phyloP scores from a whole-genome alignment of 2,797 vertebrate species.

The Lophura swinhoii region DNA sequence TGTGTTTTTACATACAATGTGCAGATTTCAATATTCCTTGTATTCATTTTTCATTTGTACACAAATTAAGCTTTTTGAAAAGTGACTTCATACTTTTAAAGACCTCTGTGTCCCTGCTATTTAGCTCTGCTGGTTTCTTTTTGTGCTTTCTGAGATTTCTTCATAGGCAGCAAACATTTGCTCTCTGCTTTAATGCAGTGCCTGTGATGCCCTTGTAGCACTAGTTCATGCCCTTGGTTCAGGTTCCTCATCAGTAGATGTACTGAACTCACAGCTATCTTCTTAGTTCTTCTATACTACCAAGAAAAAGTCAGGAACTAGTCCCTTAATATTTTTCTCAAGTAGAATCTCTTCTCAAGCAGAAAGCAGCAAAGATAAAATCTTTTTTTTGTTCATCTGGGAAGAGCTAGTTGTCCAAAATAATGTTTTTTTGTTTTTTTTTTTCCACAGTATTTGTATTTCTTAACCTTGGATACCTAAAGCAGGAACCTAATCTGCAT shows the following conservation, averaged over 20 bases:
- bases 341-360: background rate
- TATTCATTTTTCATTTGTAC: background rate
- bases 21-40: background rate
- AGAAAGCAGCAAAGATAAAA: background rate
- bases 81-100: background rate
- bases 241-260: background rate
- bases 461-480: background rate
- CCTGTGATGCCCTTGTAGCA: background rate
- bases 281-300: background rate
- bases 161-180: background rate
- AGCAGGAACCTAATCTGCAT: background rate
- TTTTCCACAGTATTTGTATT: background rate
- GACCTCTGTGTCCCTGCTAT: background rate
- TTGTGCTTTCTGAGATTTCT: background rate
- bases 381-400: background rate
- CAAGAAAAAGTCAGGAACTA: background rate
- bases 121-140: background rate
- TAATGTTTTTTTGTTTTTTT: rapidly evolving
- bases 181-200: background rate
- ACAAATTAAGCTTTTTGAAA: background rate
- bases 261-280: background rate
- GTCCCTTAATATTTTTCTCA: background rate
- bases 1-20: background rate
- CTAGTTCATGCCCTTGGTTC: background rate
- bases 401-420: background rate